Evolutionary conservation across 2,113 vertebrate genomes (phyloP), one percentile per base, ranked within the genome.

Genomic region (Phylloscopus trochilus): DNA sequence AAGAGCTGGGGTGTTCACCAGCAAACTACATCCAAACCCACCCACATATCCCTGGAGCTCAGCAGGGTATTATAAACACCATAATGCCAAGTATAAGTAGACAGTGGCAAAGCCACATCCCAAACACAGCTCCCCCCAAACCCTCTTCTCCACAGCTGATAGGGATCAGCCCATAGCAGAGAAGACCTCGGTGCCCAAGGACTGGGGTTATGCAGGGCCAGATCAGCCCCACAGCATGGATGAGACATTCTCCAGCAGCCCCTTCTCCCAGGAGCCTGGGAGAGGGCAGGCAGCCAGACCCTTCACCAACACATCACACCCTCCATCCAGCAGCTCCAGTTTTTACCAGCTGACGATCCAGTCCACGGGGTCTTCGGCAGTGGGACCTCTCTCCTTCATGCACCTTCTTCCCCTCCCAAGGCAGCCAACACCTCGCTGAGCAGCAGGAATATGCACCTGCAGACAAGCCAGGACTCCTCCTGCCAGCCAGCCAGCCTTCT

Each of bases 381-480:
- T 0, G 2, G 67, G 56, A 35, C 9, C 17, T 80, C 67, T 92
- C 21, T 30, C 43, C 33, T 75, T 72, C 37, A 0, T 41, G 35
- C 21, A 55, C 77, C 52, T 74, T 86, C 88, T 33, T 62, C 52
- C 43, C 37, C 37, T 78, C 52, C 49, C 1, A 1, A 53, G 31
- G 63, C 60, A 77, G 73, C 22, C 72, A 31, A 26, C 4, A 2
- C 35, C 63, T 91, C 10, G 0, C 59, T 27, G 73, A 83, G 88
- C 87, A 77, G 79, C 59, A 91, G 85, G 68, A 87, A 74, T 47
- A 93, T 17, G 5, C 79, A 93, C 95, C 96, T 94, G 90, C 92
- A 78, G 76, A 87, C 93, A 94, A 90, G 92, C 49, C 92, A 86
- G 85, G 79, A 83, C 94, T 83, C 27, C 72, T 97, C 79, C 88